Conservation (phyloP, 2,113 vertebrate species). For the Synchiropus splendidus region DNA sequence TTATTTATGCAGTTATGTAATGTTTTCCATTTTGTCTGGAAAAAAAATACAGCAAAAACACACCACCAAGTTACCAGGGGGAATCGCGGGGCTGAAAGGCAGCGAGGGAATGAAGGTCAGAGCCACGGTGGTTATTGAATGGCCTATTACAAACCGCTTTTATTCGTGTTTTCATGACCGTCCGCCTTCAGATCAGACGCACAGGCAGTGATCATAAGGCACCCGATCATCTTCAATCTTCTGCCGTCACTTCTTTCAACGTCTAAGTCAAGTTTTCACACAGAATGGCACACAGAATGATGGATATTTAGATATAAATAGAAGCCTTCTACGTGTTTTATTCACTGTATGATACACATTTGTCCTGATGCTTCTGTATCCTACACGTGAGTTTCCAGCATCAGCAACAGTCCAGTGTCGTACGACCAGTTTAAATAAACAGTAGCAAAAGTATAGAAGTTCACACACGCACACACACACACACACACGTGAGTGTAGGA, state of each 20-base stretch:
- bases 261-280: conserved; percentile 29
- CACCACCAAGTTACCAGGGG: conserved; percentile 88
- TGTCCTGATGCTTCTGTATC: too few species aligned
- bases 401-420: conserved; percentile 57
- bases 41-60: conserved; percentile 93
- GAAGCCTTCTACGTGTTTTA: conserved; percentile 12
- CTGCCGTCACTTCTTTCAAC: conserved; percentile 1
- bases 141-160: too few species aligned
- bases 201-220: too few species aligned
- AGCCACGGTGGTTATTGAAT: too few species aligned
- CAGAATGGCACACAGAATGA: conserved; percentile 24
- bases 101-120: conserved; percentile 51
- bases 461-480: too few species aligned
- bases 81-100: conserved; percentile 35
- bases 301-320: conserved; percentile 29
- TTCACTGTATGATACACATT: too few species aligned
- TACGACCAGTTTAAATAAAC: conserved; percentile 33
- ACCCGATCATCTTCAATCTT: too few species aligned
- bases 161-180: too few species aligned
- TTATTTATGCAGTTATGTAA: conserved; percentile 82
- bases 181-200: too few species aligned
- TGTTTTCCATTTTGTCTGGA: conserved; percentile 88
- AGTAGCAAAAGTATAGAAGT: conserved; percentile 35
- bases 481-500: too few species aligned
- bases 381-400: too few species aligned